Evolutionary conservation across 2,113 vertebrate genomes (phyloP), one percentile per base, ranked within the genome.

Genomic region (Zosterops pallidus): DNA sequence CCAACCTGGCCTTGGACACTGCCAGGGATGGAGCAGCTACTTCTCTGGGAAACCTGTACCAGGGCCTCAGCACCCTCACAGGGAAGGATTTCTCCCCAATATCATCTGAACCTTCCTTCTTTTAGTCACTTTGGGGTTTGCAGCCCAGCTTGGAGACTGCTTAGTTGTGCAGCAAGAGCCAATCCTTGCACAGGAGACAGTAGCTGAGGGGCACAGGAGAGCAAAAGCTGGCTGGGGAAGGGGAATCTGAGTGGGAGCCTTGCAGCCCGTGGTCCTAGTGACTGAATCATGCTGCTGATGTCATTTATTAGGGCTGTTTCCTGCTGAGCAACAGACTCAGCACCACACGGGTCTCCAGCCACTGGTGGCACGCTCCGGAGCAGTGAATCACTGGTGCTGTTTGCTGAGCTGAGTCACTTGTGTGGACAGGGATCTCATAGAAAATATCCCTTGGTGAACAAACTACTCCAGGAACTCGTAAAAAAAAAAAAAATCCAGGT

Each of bases 331-430:
- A 60, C 39, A 83, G 8, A 67, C 71, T 74, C 42, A 39, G 56
- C 64, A 62, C 9, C 78, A 59, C 87, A 14, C 56, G 55, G 83
- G 82, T 83, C 93, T 88, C 9, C 87, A 87, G 60, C 57, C 55
- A 11, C 68, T 11, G 47, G 35, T 63, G 83, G 83, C 69, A 81
- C 62, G 11, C 35, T 68, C 42, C 0, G 0, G 62, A 63, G 69
- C n/a, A 13, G 9, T 93, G 90, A 97, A 78, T 97, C 93, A 96
- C 31, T 0, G 0, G 1, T 6, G 94, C 52, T 93, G 72, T 70
- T 92, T 86, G 83, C 7, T n/a, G 63, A 76, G 67, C 82, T 95
- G 84, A 96, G 55, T 93, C 93, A 92, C 75, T 67, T 17, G 31
- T 0, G 3, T 1, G 47, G 87, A 92, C 93, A 94, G 64, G 81